Percentiles rank a stretch among this genome's conserved stretches.
Conservation (phyloP, 2,888 invertebrate genomes). For the Oligia strigilis region DNA sequence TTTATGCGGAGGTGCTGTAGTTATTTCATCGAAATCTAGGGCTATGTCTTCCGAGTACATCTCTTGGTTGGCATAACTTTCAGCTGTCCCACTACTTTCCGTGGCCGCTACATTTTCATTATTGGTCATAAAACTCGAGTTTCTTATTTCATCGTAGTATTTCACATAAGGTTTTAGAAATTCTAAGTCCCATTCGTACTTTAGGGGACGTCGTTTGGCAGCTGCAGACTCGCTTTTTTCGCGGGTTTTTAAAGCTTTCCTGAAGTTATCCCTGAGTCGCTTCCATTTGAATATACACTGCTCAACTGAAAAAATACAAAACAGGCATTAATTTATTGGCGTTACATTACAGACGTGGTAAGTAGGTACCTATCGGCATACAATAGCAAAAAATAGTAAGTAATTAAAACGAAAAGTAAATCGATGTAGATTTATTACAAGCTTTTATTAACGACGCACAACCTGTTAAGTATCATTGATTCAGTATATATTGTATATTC, state of each 20-base stretch:
- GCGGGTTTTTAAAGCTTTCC: constrained; percentile 44
- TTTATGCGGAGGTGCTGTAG: background rate
- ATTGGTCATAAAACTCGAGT: background rate
- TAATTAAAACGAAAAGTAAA: constrained; percentile 2
- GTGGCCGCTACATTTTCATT: constrained; percentile 6
- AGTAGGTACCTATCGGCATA: background rate
- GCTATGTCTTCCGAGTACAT: constrained; percentile 14
- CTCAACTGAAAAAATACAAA: constrained; percentile 27
- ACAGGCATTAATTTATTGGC: background rate
- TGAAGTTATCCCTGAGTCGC: constrained; percentile 40
- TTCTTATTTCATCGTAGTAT: constrained; percentile 28
- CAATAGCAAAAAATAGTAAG: constrained; percentile 11
- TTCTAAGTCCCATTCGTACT: constrained; percentile 39
- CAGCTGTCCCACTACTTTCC: constrained; percentile 9
- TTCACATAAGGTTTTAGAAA: constrained; percentile 40
- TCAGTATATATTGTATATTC: no score
- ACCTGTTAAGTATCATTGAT: background rate
- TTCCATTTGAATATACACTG: constrained; percentile 38
- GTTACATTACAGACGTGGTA: background rate
- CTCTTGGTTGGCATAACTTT: constrained; percentile 19
- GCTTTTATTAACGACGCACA: no score
- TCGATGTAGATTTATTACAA: background rate
- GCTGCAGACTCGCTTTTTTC: constrained; percentile 35
- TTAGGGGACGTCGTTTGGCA: constrained; percentile 29
- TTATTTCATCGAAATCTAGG: constrained; percentile 19